Conservation (phyloP, 2,797 vertebrate genomes). For the Dryobates pubescens region DNA sequence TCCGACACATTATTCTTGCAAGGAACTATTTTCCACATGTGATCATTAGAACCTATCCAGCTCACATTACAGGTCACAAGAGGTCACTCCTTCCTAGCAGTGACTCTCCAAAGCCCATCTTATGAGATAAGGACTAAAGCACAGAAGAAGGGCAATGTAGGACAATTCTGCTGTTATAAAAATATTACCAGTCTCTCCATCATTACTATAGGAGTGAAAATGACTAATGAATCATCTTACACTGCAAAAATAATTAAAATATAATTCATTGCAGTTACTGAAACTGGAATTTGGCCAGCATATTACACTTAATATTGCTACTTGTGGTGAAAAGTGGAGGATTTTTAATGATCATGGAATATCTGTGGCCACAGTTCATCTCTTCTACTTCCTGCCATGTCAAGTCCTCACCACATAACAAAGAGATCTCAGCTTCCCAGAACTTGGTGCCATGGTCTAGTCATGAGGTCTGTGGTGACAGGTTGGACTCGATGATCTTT, state of each 20-base stretch:
- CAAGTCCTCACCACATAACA: not conserved
- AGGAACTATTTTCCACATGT: not conserved
- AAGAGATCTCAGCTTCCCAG: not conserved
- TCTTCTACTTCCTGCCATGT: not conserved
- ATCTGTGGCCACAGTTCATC: not conserved
- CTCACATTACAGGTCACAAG: not conserved
- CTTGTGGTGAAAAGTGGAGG: not conserved
- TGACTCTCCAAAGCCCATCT: not conserved
- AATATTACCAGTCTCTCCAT: not conserved
- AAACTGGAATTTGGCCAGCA: not conserved
- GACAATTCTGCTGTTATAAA: not conserved
- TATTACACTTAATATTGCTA: not conserved
- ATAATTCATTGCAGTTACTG: not conserved
- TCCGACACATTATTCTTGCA: not conserved
- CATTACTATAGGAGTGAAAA: not conserved
- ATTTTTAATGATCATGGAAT: not conserved
- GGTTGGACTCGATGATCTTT: too few species aligned
- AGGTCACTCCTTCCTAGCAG: not conserved
- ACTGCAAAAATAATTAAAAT: not conserved
- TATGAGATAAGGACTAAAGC: not conserved
- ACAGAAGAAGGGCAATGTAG: not conserved
- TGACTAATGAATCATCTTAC: not conserved
- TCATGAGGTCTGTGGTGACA: too few species aligned
- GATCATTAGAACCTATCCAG: not conserved
- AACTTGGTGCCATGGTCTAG: too few species aligned